A percentile compares a stretch with the other conserved stretches of the same genome.
These are phyloP conservation scores for Platorchestia sp. DNA, from an alignment of 1,140 invertebrate genomes.

Conservation along the genomic window DNA sequence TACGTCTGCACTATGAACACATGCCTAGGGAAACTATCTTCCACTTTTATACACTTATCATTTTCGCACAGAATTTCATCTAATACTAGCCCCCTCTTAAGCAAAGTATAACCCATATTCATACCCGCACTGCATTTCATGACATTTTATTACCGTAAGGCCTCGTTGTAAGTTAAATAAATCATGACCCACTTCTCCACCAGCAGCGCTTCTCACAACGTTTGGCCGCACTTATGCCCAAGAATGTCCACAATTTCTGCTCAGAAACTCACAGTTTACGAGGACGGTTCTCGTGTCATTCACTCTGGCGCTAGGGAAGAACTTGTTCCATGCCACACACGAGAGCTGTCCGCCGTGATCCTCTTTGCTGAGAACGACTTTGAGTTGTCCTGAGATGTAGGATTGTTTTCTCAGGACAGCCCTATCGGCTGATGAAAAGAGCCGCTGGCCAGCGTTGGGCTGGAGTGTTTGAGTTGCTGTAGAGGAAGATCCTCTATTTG, in stretches of 20 bases:
- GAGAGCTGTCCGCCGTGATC: constrained; percentile 24
- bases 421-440: not conserved
- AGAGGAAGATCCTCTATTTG: not conserved
- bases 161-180: not conserved
- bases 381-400: constrained; percentile 25
- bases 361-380: constrained; percentile 38
- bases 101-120: not conserved
- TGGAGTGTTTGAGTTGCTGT: constrained; percentile 34
- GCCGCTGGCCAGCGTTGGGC: not conserved
- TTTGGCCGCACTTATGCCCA: not conserved
- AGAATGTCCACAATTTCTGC: not conserved
- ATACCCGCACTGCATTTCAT: not conserved
- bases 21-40: not conserved
- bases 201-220: not conserved
- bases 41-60: not conserved
- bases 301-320: not conserved
- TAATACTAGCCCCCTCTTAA: not conserved
- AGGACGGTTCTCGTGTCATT: constrained; percentile 21
- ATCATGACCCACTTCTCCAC: not conserved
- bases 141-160: not conserved
- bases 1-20: too few relatives aligned
- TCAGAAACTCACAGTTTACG: constrained; percentile 47
- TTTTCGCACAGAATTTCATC: not conserved
- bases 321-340: constrained; percentile 42
- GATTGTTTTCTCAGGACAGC: constrained; percentile 35